A percentile compares a stretch with the other conserved stretches of the same genome.
Evolutionary conservation across 2,888 invertebrate genomes (phyloP).

Genomic region (Cheilosia variabilis): DNA sequence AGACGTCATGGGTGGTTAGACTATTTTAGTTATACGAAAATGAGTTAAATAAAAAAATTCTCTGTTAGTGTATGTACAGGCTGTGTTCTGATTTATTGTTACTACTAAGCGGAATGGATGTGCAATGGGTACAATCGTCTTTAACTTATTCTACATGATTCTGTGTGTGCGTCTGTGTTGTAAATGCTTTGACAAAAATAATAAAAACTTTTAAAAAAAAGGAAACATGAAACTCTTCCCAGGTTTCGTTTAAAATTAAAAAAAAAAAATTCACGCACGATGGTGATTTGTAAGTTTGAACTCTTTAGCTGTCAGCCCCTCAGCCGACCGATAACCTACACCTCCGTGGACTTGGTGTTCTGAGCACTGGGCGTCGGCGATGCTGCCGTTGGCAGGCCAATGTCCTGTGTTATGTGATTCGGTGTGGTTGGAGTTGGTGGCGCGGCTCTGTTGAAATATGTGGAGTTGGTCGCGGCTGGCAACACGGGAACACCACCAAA

Average conservation of each 20-base stretch:
- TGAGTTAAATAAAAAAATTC: neutral
- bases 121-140: constrained; percentile 40
- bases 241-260: neutral
- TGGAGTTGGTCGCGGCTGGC: constrained; percentile 79
- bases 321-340: constrained; percentile 77
- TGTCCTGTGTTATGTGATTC: constrained; percentile 80
- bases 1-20: constrained; percentile 54
- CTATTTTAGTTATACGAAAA: constrained; percentile 10
- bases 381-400: constrained; percentile 82
- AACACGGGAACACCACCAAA: constrained; percentile 83
- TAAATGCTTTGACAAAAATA: constrained; percentile 12
- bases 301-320: constrained; percentile 41
- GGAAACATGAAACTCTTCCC: neutral
- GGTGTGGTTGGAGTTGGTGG: constrained; percentile 75
- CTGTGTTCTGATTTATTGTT: constrained; percentile 3
- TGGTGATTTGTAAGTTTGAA: constrained; percentile 37
- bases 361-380: constrained; percentile 82
- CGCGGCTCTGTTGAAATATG: constrained; percentile 80
- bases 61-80: neutral
- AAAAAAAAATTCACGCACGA: neutral
- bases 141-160: constrained; percentile 54
- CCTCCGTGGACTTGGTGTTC: constrained; percentile 82
- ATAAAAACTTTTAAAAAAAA: neutral
- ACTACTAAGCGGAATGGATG: constrained; percentile 41
- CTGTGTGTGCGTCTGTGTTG: constrained; percentile 28